Percentiles rank a stretch among this genome's conserved stretches.
Conservation (phyloP, 2,888 invertebrate species). For the Pachydiplax longipennis region DNA sequence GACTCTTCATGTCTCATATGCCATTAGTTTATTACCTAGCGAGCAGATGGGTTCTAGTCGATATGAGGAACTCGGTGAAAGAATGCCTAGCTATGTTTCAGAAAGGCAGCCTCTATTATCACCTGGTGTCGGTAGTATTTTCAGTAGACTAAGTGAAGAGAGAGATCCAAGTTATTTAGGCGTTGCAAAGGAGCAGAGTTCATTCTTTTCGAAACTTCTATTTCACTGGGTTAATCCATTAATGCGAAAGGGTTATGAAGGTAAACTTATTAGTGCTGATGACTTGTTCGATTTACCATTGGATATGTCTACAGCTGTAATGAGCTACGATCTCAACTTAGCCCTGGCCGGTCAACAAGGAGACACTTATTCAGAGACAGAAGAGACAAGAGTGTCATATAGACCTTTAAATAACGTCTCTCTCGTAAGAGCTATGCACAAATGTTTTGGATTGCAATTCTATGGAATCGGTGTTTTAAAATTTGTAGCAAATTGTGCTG, state of each 20-base stretch:
- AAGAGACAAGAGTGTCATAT: background rate
- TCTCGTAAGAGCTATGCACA: conserved; percentile 74
- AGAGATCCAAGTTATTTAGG: conserved; percentile 77
- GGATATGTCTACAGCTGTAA: conserved; percentile 67
- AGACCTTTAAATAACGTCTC: conserved; percentile 57
- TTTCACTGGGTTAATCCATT: conserved; percentile 90
- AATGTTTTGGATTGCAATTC: conserved; percentile 81
- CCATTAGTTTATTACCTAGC: conserved; percentile 74
- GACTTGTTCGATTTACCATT: conserved; percentile 85
- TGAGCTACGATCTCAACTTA: conserved; percentile 68
- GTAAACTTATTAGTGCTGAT: conserved; percentile 75
- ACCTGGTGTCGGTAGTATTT: conserved; percentile 61
- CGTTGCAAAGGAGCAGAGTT: conserved; percentile 80
- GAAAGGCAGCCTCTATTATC: conserved; percentile 68
- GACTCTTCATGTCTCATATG: conserved; percentile 73
- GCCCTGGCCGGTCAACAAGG: conserved; percentile 65
- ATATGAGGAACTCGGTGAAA: conserved; percentile 23
- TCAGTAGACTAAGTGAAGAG: conserved; percentile 70
- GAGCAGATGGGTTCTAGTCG: conserved; percentile 51
- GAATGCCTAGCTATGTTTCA: conserved; percentile 55
- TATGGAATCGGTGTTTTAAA: conserved; percentile 85
- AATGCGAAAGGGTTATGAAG: conserved; percentile 79
- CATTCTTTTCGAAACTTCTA: conserved; percentile 74
- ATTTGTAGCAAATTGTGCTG: conserved; percentile 80
- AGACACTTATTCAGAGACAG: conserved; percentile 50